Base-by-base conservation (phyloP, 2,797 vertebrate species). In the Emys orbicularis region DNA sequence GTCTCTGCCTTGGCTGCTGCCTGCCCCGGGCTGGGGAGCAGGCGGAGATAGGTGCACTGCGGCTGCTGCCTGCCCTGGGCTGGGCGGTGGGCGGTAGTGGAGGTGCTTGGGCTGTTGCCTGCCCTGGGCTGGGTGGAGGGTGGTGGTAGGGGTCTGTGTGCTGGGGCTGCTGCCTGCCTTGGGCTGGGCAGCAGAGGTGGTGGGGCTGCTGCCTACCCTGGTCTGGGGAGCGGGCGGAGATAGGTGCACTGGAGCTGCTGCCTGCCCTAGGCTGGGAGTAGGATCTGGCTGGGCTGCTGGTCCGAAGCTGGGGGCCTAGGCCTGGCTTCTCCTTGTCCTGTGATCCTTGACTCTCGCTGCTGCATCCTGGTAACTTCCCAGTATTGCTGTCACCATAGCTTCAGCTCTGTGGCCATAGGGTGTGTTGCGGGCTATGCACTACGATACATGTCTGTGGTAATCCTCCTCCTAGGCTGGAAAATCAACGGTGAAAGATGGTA, bases 71-170 rank as follows among this genome's bases (percentile, higher is more conserved):
- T 59, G 27, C 23, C 56, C 25, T 27, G 57, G 57, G 5, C 23
- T 56, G 54, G 25, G 97, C 96, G 96, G 95, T 59, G 57, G 57
- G 97, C 96, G 95, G 95, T 93, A 96, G 96, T 84, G 95, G 89
- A 54, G 91, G 93, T 95, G 91, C 96, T 96, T 92, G 92, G 95
- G 90, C 79, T 97, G 76, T 8, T 92, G 25, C 92, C 82, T 90
- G 65, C 84, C 97, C 68, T 68, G 81, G 4, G 25, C 29, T 74
- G 84, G 50, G 59, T 80, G 83, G 86, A 87, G 44, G 95, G 54
- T 56, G 54, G 8, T 27, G 25, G 54, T 9, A 12, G 21, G 54
- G 25, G 56, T 90, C 89, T 89, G 53, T 53, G 27, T 57, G 25
- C 56, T 57, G 56, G 56, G 53, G 16, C 53, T 53, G 18, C 18